Percentiles rank a stretch among this genome's conserved stretches.
These are phyloP conservation scores for Diuraphis noxia DNA, from an alignment of 1,140 invertebrate species.

Conservation along the genomic window DNA sequence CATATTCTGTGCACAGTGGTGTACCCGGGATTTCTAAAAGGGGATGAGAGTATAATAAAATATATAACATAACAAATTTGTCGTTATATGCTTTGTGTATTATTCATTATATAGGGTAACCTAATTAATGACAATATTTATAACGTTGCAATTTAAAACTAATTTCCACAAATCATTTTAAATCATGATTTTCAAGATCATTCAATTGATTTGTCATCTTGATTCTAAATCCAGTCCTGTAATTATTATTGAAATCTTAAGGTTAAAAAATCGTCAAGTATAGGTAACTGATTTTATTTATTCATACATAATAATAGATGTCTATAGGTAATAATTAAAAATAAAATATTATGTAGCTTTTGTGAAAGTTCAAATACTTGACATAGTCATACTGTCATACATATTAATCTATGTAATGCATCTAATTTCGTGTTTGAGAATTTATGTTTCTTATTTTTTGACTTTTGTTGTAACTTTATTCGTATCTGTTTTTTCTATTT, in stretches of 20 bases:
- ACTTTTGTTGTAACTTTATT: too few relatives aligned
- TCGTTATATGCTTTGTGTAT: not conserved
- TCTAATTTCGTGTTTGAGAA: too few relatives aligned
- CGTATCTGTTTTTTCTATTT: too few relatives aligned
- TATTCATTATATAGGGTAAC: too few relatives aligned
- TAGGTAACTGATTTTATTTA: not conserved
- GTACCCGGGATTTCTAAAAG: not conserved
- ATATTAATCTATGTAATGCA: too few relatives aligned
- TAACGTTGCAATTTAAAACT: too few relatives aligned
- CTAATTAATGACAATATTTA: not conserved
- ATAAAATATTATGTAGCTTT: not conserved
- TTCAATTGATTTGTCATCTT: not conserved
- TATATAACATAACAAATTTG: not conserved
- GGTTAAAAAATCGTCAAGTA: not conserved
- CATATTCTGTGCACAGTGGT: not conserved
- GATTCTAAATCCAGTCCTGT: not conserved
- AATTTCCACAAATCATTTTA: too few relatives aligned
- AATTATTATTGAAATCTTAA: not conserved
- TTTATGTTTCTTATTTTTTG: too few relatives aligned
- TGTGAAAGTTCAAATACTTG: not conserved
- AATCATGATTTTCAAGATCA: too few relatives aligned
- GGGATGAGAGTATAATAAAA: not conserved
- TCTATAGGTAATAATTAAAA: not conserved
- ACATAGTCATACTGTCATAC: too few relatives aligned
- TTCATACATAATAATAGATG: too few relatives aligned